phyloP scores from a whole-genome alignment of 37 sponge, comb jelly and placozoan genomes.

The Amphimedon queenslandica region DNA sequence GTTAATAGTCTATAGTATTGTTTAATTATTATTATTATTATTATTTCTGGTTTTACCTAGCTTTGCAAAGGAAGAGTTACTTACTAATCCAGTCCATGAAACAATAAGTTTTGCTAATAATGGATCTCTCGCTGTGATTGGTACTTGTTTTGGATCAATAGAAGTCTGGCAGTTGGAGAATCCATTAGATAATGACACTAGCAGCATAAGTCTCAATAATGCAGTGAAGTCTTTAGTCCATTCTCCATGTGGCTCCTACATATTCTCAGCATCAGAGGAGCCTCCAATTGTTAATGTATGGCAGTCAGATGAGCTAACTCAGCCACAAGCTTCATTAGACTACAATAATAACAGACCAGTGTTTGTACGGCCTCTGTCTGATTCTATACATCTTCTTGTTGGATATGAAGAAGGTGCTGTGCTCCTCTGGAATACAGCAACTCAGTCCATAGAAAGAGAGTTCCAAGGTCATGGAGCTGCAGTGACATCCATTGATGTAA shows the following conservation, averaged over 20 bases:
- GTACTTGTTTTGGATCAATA: slow-evolving; percentile 17
- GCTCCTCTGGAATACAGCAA: slow-evolving; percentile 31
- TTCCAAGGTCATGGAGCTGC: slow-evolving; percentile 6
- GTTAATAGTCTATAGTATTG: no score
- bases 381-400: slow-evolving; percentile 18
- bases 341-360: neutral
- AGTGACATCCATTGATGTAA: slow-evolving; percentile 44
- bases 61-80: no score
- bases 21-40: no score
- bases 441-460: neutral
- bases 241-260: slow-evolving; percentile 35
- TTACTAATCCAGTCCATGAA: neutral
- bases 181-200: no score
- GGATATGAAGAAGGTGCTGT: slow-evolving; percentile 21
- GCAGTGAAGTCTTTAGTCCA: slow-evolving; percentile 17
- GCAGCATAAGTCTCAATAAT: slow-evolving; percentile 5
- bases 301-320: neutral
- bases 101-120: slow-evolving; percentile 13
- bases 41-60: no score
- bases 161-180: slow-evolving; percentile 57
- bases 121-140: slow-evolving; percentile 44
- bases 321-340: neutral
- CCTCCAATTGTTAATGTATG: slow-evolving; percentile 16
- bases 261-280: slow-evolving; percentile 26
- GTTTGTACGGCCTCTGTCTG: slow-evolving; percentile 18